Base-by-base conservation (phyloP, 1,140 invertebrate species). In the Triops longicaudatus region DNA sequence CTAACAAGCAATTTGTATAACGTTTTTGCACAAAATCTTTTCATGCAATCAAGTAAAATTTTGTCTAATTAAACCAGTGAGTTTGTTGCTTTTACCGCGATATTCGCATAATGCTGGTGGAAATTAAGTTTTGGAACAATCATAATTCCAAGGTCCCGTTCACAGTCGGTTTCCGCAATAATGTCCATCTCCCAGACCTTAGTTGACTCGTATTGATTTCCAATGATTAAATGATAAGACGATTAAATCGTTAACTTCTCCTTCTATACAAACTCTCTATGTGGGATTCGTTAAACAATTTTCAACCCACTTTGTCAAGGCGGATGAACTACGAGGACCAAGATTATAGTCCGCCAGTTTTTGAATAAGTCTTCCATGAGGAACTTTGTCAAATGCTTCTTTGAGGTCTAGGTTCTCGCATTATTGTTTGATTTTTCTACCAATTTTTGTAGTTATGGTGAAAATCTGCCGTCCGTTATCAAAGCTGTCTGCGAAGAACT, bases 1-100 rank as follows among this genome's bases (percentile, higher is more conserved):
- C 74, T n/a, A 11, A 75, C 0, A 1, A 50, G 28, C 1, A 27
- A 75, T 27, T 75, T 50, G 42, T 75, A 50, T 17, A 75, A 27
- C 74, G 31, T 75, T n/a, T n/a, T n/a, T 74, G 1, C 14, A 27
- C 27, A 74, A 41, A 12, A 27, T 31, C 12, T 17, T 74, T 27
- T 74, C 27, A 41, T 74, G 14, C 73, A 31, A 12, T 14, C 73
- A 74, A 14, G 73, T 31, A 11, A 74, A 1, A 27, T 74, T 74
- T 74, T 27, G 27, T 74, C 73, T 74, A 41, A 74, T 74, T 31
- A 74, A 1, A 9, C 73, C 73, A 74, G 73, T 11, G 11, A 74
- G 10, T 74, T 31, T 74, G 37, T 26, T 28, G 72, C 72, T 28
- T 73, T 73, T 11, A 11, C 72, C 22, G 72, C 27, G n/a, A 73